These are phyloP conservation scores for Cheilosia scutellata DNA, from an alignment of 2,888 invertebrate species.

Conservation along the genomic window DNA sequence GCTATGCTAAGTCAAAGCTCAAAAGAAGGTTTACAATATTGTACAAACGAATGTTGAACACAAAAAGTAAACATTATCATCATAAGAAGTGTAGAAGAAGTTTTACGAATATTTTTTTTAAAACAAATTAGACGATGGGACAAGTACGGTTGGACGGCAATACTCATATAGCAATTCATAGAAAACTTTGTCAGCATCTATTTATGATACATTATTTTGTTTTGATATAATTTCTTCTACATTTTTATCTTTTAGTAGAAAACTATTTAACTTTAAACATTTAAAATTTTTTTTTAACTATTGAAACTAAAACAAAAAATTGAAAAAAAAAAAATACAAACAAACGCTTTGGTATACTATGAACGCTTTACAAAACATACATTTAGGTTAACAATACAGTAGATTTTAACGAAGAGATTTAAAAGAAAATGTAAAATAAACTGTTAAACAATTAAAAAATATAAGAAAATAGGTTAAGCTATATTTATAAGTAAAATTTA, in stretches of 20 bases:
- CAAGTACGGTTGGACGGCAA: background rate
- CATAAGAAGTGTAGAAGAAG: slow-evolving; percentile 3
- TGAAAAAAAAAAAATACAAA: slow-evolving; percentile 56
- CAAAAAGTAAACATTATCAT: background rate
- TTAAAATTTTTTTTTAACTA: slow-evolving; percentile 37
- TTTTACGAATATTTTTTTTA: background rate
- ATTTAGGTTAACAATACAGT: slow-evolving; percentile 56
- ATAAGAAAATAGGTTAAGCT: background rate
- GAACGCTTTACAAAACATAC: slow-evolving; percentile 83
- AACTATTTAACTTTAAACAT: slow-evolving; percentile 1
- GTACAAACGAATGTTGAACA: slow-evolving; percentile 24
- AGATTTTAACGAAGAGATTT: slow-evolving; percentile 49
- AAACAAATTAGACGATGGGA: background rate
- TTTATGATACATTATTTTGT: background rate
- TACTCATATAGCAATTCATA: background rate
- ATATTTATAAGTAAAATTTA: background rate
- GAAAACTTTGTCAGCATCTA: background rate
- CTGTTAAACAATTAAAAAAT: slow-evolving; percentile 13
- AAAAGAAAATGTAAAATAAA: slow-evolving; percentile 42
- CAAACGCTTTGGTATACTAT: slow-evolving; percentile 84
- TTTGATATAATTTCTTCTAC: background rate
- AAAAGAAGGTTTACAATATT: slow-evolving; percentile 50
- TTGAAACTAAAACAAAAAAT: slow-evolving; percentile 42
- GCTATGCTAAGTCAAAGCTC: slow-evolving; percentile 62
- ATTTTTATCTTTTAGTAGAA: background rate